Evolutionary conservation across 1,140 invertebrate species (phyloP), one percentile per base, ranked within the genome.

Genomic region (Pissodes strobi): DNA sequence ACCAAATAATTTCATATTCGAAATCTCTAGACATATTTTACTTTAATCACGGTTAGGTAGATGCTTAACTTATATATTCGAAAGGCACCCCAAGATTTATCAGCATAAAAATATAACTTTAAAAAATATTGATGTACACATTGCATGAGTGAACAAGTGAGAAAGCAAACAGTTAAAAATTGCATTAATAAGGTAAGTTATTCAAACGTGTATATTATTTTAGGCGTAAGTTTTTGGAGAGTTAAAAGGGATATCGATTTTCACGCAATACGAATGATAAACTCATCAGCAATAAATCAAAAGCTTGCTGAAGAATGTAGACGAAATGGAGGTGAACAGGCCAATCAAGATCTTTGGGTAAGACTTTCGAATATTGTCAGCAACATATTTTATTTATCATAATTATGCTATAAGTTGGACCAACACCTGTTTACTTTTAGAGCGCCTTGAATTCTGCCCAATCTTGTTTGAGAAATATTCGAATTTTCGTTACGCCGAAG

Each of bases 291-390:
- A 3, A 3, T 21, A n/a, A 18, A 48, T n/a, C 12, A 21, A 4
- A 25, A 41, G 19, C 2, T 57, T 3, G 10, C 5, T n/a, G 37
- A 22, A 21, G 19, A 18, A 25, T 57, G 53, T 43, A 39, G 22
- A 17, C 19, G 27, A 57, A 43, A 43, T 41, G 53, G 53, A 9
- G 37, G 37, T 21, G 37, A 57, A 12, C 2, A 13, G n/a, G 34
- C 53, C 22, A 21, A 22, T 17, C 18, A 45, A 13, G 23, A 41
- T 2, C 9, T 45, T 15, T 17, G 17, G 38, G 53, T 57, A 57
- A 22, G 38, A 57, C 15, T 13, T 41, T 43, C 27, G 17, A 53
- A 37, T 53, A 18, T 53, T 5, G 9, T 27, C 6, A 34, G 30
- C n/a, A 8, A 8, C 30, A 34, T 34, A 34, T 34, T 34, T 6